Percentiles rank a stretch among this genome's conserved stretches.
Conservation (phyloP, 2,888 invertebrate genomes). For the Nematopogon swammerdamellus region DNA sequence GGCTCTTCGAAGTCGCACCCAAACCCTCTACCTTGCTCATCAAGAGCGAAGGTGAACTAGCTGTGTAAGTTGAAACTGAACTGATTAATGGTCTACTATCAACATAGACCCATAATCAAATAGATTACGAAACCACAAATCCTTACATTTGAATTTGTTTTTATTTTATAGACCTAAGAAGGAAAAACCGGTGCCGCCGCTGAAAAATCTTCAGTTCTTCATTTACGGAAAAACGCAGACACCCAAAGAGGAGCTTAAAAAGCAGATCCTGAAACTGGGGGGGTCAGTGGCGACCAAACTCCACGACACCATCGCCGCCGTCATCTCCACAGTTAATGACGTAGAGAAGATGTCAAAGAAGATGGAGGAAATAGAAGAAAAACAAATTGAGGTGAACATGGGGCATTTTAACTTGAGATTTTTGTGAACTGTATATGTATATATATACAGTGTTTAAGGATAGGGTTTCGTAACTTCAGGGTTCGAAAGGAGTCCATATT, state of each 20-base stretch:
- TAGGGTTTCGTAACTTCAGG: too few species aligned
- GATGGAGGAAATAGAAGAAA: conserved; percentile 63
- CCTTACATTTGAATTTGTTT: neutral
- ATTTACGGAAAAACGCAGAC: conserved; percentile 56
- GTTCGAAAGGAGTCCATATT: too few species aligned
- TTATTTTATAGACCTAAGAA: conserved; percentile 56
- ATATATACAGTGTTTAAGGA: too few species aligned
- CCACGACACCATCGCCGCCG: conserved; percentile 64
- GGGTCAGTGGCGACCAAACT: conserved; percentile 69
- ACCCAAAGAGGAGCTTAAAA: conserved; percentile 62
- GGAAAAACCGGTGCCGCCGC: conserved; percentile 60
- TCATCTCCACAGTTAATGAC: conserved; percentile 68
- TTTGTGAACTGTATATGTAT: too few species aligned
- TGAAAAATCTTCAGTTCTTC: conserved; percentile 77
- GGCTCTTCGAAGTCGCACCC: conserved; percentile 50
- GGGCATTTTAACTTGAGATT: too few species aligned
- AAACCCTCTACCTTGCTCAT: conserved; percentile 25
- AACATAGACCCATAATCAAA: neutral
- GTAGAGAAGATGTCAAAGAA: conserved; percentile 63
- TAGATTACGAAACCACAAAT: neutral
- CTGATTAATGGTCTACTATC: too few species aligned
- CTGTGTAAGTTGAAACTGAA: conserved; percentile 13
- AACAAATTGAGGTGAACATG: conserved; percentile 62
- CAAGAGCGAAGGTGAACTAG: conserved; percentile 50
- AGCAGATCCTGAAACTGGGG: conserved; percentile 69